Base-by-base conservation (phyloP, 2,888 invertebrate genomes). In the Acrocyrtus sp. region DNA sequence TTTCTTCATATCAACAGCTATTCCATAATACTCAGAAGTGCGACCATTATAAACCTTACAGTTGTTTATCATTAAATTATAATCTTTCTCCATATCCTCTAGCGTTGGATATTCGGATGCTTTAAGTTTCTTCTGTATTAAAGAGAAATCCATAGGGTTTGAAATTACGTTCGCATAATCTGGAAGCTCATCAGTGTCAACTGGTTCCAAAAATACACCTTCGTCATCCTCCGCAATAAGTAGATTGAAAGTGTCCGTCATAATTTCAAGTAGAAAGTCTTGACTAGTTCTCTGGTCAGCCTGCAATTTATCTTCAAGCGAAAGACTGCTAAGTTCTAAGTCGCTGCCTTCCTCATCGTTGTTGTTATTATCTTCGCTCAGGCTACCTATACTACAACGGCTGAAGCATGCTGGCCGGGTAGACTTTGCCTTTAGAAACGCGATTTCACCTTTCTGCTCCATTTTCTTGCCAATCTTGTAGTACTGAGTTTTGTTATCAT, bases 11-110 rank as follows among this genome's bases (percentile, higher is more conserved):
- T 92, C 92, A 1, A 93, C 86, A 0, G 93, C 96, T 2, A 95
- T 92, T 67, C 93, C 90, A 84, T 96, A 96, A 84, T 95, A 98
- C 69, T 96, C 92, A 0, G 97, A 97, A 81, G 96, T 96, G 83
- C 94, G 94, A 78, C 93, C 92, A 84, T 99, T 99, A 84, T 98
- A 99, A 0, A 92, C 92, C 82, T 96, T 88, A 83, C 98, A 99
- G 85, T 99, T 99, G 79, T 90, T 90, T 69, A 98, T 93, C 93
- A 99, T 98, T n/a, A 98, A 87, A 82, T 91, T 90, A 84, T 98
- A 98, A 86, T 99, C 98, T 0, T 87, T 87, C 82, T 95, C 94
- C 82, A 98, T 89, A 34, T 92, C 90, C 75, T 91, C 90, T 47
- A 98, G 86, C 58, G 88, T 89, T 6, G 86, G 85, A 84, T 95